Percentiles rank a stretch among this genome's conserved stretches.
These are phyloP conservation scores for Oceanodroma leucorhoa DNA, from an alignment of 2,797 vertebrate genomes.

Conservation along the genomic window DNA sequence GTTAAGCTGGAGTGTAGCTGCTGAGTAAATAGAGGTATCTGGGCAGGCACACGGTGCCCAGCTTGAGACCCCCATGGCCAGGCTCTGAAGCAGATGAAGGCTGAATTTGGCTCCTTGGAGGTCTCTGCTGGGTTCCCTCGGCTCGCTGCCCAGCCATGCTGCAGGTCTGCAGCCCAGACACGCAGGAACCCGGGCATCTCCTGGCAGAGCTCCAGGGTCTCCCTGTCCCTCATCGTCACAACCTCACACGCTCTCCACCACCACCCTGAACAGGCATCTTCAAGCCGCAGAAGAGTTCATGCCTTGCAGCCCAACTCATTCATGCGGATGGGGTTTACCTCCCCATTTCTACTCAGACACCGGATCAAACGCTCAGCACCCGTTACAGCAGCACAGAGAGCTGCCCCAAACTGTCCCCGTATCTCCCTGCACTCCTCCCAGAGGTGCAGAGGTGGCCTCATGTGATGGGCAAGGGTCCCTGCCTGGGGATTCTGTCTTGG, in stretches of 20 bases:
- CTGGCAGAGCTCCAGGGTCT: not conserved
- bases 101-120: not conserved
- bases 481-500: too few relatives aligned
- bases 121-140: not conserved
- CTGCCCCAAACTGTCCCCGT: not conserved
- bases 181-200: not conserved
- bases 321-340: not conserved
- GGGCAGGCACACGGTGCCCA: not conserved
- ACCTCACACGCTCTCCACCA: not conserved
- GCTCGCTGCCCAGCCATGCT: too few relatives aligned
- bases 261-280: not conserved
- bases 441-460: not conserved
- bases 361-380: fast-evolving
- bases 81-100: not conserved
- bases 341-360: not conserved
- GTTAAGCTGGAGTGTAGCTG: not conserved
- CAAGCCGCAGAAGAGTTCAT: fast-evolving
- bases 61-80: not conserved
- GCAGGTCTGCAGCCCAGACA: not conserved
- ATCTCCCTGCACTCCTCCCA: not conserved
- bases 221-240: not conserved
- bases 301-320: not conserved
- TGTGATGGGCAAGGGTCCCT: not conserved
- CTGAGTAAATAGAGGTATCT: not conserved
- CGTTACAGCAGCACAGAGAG: not conserved